These are phyloP conservation scores for Pteruthius melanotis DNA, from an alignment of 2,113 vertebrate species.

Conservation along the genomic window DNA sequence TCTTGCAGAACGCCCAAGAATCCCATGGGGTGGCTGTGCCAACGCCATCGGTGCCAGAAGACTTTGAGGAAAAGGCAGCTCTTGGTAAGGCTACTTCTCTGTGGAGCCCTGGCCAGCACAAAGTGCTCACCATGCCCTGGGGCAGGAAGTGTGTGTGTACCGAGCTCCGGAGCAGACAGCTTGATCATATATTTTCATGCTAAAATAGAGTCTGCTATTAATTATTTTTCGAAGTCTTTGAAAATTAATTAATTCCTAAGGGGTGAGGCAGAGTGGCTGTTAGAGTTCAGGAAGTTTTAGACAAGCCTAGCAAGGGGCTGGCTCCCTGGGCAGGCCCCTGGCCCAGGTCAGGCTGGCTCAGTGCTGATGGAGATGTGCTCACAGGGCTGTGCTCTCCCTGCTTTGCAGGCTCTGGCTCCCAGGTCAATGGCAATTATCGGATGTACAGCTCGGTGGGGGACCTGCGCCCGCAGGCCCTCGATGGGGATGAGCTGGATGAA, in stretches of 20 bases:
- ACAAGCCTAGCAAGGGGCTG: background rate
- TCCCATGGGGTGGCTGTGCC: slow-evolving; percentile 78
- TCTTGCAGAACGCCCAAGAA: slow-evolving; percentile 72
- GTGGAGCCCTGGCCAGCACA: background rate
- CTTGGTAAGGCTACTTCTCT: slow-evolving; percentile 60
- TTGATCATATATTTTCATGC: background rate
- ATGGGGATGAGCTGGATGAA: slow-evolving; percentile 66
- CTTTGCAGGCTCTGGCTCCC: slow-evolving; percentile 70
- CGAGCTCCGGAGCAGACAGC: background rate
- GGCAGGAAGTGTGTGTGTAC: background rate
- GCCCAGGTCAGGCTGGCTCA: background rate
- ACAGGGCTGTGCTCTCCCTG: background rate
- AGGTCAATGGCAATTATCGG: slow-evolving; percentile 73
- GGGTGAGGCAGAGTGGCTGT: background rate
- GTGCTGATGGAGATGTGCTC: background rate
- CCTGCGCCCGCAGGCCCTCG: slow-evolving; percentile 50
- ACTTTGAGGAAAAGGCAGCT: slow-evolving; percentile 67
- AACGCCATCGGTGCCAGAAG: slow-evolving; percentile 73
- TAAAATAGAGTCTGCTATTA: background rate
- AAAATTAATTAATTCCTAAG: background rate
- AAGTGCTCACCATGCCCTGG: background rate
- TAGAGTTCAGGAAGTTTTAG: background rate
- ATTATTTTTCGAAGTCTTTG: background rate
- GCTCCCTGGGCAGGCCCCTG: background rate
- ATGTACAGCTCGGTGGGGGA: slow-evolving; percentile 78